Evolutionary conservation across 1,140 invertebrate genomes (phyloP), one percentile per base, ranked within the genome.

Genomic region (Artemia franciscana): DNA sequence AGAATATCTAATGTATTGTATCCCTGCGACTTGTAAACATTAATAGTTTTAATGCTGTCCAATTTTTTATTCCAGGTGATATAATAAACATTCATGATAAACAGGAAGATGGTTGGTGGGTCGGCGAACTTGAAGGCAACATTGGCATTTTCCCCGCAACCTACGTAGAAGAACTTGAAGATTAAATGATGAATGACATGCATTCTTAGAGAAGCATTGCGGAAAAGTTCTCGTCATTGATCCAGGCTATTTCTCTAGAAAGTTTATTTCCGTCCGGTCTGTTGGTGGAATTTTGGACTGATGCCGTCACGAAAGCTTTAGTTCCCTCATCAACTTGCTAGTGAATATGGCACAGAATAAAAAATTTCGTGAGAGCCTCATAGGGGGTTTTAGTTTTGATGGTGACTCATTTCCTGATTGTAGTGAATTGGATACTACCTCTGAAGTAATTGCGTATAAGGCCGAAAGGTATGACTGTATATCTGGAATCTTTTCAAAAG

Each of bases 51-150:
- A n/a, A 18, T 9, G 57, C 30, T 63, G n/a, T 39, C 30, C 2
- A 3, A 58, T 58, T 66, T 67, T 58, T 61, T 59, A 66, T 71
- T 71, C n/a, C 74, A 84, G 82, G 89, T 66, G 88, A 94, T 71
- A 75, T 89, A 9, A 87, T 94, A 66, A 84, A 84, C 63, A 83
- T 94, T 25, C 87, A 87, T 71, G 84, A 87, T 67, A 91, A 92
- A 70, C 86, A 91, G 70, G 82, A 85, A n/a, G 88, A 91, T 70
- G 89, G 88, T 5, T 94, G 90, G 90, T 94, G 91, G 90, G 80
- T 90, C 60, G 90, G 90, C 7, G 87, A 91, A 67, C 78, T 90
- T 57, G 80, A 85, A 63, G 88, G 89, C 26, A 77, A 78, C 61
- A 82, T 88, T 60, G 91, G 91, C 25, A 91, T 91, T 65, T 93